Base-by-base conservation (phyloP, 2,888 invertebrate genomes). In the Polietes domitor region DNA sequence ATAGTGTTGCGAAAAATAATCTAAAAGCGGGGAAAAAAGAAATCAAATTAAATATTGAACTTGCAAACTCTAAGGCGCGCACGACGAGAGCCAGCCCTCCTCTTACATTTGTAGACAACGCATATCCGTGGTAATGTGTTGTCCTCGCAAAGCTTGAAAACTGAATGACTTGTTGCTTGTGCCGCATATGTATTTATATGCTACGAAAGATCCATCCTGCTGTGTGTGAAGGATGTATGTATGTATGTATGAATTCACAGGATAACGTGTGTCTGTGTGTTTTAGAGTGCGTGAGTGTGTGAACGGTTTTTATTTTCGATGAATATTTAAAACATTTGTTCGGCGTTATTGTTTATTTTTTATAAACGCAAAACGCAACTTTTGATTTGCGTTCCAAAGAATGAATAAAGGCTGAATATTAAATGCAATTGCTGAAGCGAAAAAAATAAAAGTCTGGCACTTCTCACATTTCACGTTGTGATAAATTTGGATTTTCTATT, bases 51-150 rank as follows among this genome's bases (percentile, higher is more conserved):
- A 15, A 61, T 10, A 21, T 41, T 61, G 2, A 43, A 71, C 19
- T 2, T 37, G 9, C 41, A 12, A 1, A 43, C 43, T 37, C 19
- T n/a, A n/a, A n/a, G n/a, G n/a, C 37, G 10, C 55, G 21, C 21
- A 43, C 32, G n/a, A 19, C n/a, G 43, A 2, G 26, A 6, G 15
- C n/a, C n/a, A n/a, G n/a, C n/a, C n/a, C 47, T 43, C 24, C 9
- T 77, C 85, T 63, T 80, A 86, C 86, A 85, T 28, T 63, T 85
- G 75, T 37, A 78, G 26, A 61, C 65, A 81, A 84, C 68, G 70
- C 85, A 85, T 85, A 58, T 81, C 85, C 73, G 77, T 70, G 75
- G 41, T 58, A 28, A 43, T 74, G 28, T 70, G 58, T 82, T 83
- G 63, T 71, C 71, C 58, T 58, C 53, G 72, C 70, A 68, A 68